Base-by-base conservation (phyloP, 1,140 invertebrate genomes). In the Drosophila orosa region DNA sequence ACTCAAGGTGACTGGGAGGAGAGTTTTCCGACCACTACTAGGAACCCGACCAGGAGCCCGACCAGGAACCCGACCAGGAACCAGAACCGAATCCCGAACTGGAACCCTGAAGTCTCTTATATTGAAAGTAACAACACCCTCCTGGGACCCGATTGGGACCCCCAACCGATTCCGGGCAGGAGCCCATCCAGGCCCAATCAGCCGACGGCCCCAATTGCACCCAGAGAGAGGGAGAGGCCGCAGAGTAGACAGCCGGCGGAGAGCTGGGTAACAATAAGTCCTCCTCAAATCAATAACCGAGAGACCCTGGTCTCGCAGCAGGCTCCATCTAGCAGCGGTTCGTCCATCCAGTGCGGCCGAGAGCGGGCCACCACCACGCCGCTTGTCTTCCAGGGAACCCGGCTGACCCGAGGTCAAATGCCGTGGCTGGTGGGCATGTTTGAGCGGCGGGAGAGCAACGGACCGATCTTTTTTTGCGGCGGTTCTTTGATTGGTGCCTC, bases 371-470 rank as follows among this genome's bases (percentile, higher is more conserved):
- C 69, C 0, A 76, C 85, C 0, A 92, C 92, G 59, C 91, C 86
- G 0, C 74, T 94, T 3, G 94, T 95, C 22, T 93, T 95, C 7
- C 94, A 94, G n/a, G 95, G 95, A 3, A 74, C 87, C 9, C 83
- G 92, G 0, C 90, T 94, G 3, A 73, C 90, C 3, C 91, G 92
- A 9, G 95, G 95, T 22, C 93, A 95, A 59, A 94, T 94, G 89
- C 96, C 96, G 0, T 96, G 95, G 95, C 90, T 95, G 39, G 95
- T 94, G 0, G 94, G 94, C 4, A 93, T 96, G 47, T 94, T 94
- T 67, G 74, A 93, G 31, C 84, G 90, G 3, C 44, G 33, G 2
- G 24, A 54, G 3, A 67, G 61, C 9, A 62, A 67, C 29, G 74
- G 61, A 1, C 66, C 82, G 2, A 33, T 17, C 5, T 91, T 86